These are phyloP conservation scores for Ischnus inquisitorius DNA, from an alignment of 2,888 invertebrate genomes.

Conservation along the genomic window DNA sequence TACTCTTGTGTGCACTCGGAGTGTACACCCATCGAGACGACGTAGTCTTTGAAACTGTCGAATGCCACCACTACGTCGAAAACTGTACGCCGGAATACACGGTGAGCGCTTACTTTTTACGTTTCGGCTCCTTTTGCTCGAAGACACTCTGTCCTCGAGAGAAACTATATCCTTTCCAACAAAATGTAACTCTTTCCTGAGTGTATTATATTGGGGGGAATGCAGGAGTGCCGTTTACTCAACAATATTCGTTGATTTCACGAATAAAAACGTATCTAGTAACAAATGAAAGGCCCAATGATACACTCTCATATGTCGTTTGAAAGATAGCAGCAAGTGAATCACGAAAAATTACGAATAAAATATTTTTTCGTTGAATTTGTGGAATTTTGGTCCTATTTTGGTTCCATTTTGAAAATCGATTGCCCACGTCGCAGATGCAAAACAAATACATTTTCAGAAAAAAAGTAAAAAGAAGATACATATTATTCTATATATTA, in stretches of 20 bases:
- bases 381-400: too few relatives aligned
- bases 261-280: too few relatives aligned
- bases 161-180: not conserved
- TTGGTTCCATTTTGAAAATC: too few relatives aligned
- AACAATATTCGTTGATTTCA: too few relatives aligned
- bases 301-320: too few relatives aligned
- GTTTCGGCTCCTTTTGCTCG: not conserved
- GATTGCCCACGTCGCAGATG: too few relatives aligned
- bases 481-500: not conserved
- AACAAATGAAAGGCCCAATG: too few relatives aligned
- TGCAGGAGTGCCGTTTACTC: too few relatives aligned
- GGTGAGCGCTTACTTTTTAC: constrained; percentile 6
- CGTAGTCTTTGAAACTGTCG: constrained; percentile 56
- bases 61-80: constrained; percentile 18
- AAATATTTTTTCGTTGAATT: too few relatives aligned
- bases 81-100: constrained; percentile 7
- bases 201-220: not conserved
- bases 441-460: too few relatives aligned
- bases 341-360: too few relatives aligned
- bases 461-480: not conserved
- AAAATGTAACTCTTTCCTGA: not conserved
- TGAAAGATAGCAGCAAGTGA: too few relatives aligned
- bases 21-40: constrained; percentile 43
- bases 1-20: constrained; percentile 37
- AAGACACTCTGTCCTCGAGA: not conserved